Evolutionary conservation across 1,140 invertebrate genomes (phyloP).

Genomic region (Hydropsyche tenuis): DNA sequence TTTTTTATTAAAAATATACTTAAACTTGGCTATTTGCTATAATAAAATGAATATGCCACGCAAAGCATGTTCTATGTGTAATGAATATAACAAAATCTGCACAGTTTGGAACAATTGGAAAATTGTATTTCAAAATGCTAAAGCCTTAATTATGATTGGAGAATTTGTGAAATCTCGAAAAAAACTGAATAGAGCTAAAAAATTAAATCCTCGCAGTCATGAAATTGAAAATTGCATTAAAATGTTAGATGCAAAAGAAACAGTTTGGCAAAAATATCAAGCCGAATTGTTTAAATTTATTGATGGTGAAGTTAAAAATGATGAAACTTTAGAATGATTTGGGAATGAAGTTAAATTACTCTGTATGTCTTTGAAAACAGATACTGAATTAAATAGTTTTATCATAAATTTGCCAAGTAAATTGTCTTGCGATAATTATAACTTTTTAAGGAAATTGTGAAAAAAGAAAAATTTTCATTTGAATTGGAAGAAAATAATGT

Average conservation of each 20-base stretch:
- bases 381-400: neutral
- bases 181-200: conserved; percentile 54
- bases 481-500: neutral
- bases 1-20: conserved; percentile 67
- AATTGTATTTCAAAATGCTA: conserved; percentile 67
- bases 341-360: neutral
- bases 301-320: neutral
- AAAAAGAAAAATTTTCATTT: neutral
- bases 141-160: conserved; percentile 65
- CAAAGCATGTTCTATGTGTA: conserved; percentile 65
- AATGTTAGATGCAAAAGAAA: conserved; percentile 23
- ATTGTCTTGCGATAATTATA: neutral
- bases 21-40: conserved; percentile 75
- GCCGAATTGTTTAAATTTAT: neutral
- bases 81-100: conserved; percentile 62
- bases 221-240: conserved; percentile 45
- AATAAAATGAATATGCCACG: conserved; percentile 67
- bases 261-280: neutral
- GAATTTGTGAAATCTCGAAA: conserved; percentile 56
- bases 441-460: neutral
- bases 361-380: neutral
- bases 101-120: conserved; percentile 62
- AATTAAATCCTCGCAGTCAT: conserved; percentile 52
- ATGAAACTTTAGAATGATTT: neutral
- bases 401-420: neutral